Evolutionary conservation across 1,140 invertebrate genomes (phyloP).

Genomic region (Drosophila malerkotliana): DNA sequence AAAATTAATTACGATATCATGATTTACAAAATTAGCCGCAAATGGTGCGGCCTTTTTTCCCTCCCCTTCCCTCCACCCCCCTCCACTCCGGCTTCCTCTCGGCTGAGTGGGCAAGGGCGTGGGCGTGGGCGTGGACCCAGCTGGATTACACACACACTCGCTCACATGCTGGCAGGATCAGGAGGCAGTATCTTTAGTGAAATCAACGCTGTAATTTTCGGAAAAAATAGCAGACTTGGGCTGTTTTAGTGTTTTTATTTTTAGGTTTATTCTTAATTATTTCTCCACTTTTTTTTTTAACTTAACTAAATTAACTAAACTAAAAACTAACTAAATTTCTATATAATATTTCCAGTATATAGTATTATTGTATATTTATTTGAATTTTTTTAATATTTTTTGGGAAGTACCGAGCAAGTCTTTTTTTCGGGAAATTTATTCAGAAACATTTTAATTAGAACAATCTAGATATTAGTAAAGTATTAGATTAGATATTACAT

Average conservation of each 20-base stretch:
- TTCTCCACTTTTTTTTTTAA: too few species aligned
- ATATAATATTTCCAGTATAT: too few species aligned
- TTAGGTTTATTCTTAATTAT: too few species aligned
- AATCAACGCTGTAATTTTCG: conserved; percentile 17
- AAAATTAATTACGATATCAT: conserved; percentile 82
- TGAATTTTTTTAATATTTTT: too few species aligned
- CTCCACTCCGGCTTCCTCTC: background rate
- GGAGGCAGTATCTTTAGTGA: conserved; percentile 15
- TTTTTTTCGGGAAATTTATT: too few species aligned
- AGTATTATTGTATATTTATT: too few species aligned
- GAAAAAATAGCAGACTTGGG: background rate
- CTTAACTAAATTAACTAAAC: too few species aligned
- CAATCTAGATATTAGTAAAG: too few species aligned
- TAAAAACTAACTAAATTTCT: too few species aligned
- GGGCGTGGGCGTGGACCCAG: conserved; percentile 33
- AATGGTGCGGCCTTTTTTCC: conserved; percentile 67
- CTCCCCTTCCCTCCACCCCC: background rate
- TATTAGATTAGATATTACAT: too few species aligned
- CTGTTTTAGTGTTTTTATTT: background rate
- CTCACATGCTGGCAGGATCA: background rate
- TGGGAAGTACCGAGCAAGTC: too few species aligned
- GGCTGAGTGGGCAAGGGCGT: conserved; percentile 14
- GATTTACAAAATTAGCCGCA: conserved; percentile 82
- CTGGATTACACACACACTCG: background rate
- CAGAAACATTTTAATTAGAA: too few species aligned